Conservation (phyloP, 2,888 invertebrate species). For the Elysia crispata region DNA sequence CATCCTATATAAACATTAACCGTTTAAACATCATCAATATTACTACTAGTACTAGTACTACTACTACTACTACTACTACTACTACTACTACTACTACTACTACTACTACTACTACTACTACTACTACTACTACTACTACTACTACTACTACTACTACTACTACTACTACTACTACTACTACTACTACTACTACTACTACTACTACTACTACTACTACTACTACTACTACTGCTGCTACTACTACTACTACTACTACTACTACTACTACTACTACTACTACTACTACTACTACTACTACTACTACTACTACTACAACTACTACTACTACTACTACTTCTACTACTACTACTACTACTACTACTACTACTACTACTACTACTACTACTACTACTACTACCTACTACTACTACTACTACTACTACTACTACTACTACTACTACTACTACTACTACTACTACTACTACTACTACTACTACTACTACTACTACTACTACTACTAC, state of each 20-base stretch:
- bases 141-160: too few relatives aligned
- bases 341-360: constrained; percentile 16
- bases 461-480: constrained; percentile 37
- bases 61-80: too few relatives aligned
- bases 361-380: constrained; percentile 16
- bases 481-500: constrained; percentile 22
- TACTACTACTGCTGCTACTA: neutral
- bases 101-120: too few relatives aligned
- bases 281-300: constrained; percentile 37
- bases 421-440: constrained; percentile 31
- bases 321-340: constrained; percentile 20
- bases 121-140: too few relatives aligned
- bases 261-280: constrained; percentile 31
- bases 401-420: too few relatives aligned
- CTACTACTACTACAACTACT: constrained; percentile 36
- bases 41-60: too few relatives aligned
- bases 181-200: too few relatives aligned
- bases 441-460: constrained; percentile 37
- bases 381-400: constrained; percentile 4
- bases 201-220: neutral
- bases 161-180: too few relatives aligned
- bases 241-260: constrained; percentile 3
- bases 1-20: too few relatives aligned
- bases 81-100: too few relatives aligned
- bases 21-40: too few relatives aligned